Base-by-base conservation (phyloP, 2,797 vertebrate species). In the Hyperoplus immaculatus region DNA sequence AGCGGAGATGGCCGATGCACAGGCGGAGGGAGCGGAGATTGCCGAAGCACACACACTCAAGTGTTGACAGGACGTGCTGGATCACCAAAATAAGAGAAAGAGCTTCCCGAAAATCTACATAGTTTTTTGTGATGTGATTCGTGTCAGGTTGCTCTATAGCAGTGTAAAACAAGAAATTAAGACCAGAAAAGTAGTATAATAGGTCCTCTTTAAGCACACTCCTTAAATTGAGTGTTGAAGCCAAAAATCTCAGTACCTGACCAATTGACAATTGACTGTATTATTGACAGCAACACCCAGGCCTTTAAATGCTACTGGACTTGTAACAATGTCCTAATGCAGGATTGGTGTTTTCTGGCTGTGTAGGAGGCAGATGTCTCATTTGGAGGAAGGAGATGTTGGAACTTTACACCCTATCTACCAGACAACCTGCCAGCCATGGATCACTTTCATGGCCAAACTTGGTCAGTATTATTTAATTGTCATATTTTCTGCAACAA, bases 381-480 rank as follows among this genome's bases (percentile, higher is more conserved):
- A 97, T 86, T 68, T 99, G 81, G 97, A 99, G 85, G 97, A 99
- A 85, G 98, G 98, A 1, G 97, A 98, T 15, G 74, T 78, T 0
- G 98, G 98, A n/a, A 93, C 93, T 13, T 85, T 99, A 64, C 97
- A 99, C 71, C 95, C 95, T 0, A 56, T 97, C 63, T 99, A 97
- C 91, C 96, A 89, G 87, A 86, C 77, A 16, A 95, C 93, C 43
- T 96, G 93, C 85, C 96, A 96, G 88, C 94, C 89, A 2, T 99
- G 97, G 98, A 97, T 99, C 88, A 93, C 94, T 49, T 99, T 98
- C 85, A 99, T 99, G 98, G 95, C 93, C 81, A 94, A 92, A 61
- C 91, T 97, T 3, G 97, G 98, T 99, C 85, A 84, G 96, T 56
- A 7, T 16, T 16, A 66, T 45, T 53, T 49, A 2, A 12, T 73